A percentile compares a stretch with the other conserved stretches of the same genome.
Evolutionary conservation across 2,888 invertebrate genomes (phyloP).

Genomic region (Drosophila anceps): DNA sequence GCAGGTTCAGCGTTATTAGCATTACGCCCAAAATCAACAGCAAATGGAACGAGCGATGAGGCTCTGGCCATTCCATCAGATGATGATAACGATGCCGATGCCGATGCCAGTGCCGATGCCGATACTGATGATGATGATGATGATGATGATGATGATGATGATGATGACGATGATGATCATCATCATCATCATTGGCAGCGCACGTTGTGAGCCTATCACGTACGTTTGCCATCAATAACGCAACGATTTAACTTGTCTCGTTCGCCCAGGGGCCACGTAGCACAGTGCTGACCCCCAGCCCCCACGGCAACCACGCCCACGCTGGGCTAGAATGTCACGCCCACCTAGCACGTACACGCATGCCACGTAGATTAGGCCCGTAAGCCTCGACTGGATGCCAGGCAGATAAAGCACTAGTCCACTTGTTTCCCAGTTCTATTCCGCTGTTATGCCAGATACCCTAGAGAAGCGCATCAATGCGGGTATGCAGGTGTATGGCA

Average conservation of each 20-base stretch:
- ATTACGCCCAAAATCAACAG: constrained; percentile 44
- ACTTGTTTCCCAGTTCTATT: constrained; percentile 23
- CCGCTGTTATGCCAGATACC: constrained; percentile 10
- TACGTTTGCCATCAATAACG: constrained; percentile 81
- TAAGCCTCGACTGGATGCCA: constrained; percentile 52
- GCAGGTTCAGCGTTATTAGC: constrained; percentile 67
- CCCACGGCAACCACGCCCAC: not conserved
- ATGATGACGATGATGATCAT: no score
- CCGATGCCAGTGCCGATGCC: constrained; percentile 6
- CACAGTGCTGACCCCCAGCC: constrained; percentile 22
- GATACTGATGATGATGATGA: constrained; percentile 9
- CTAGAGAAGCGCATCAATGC: not conserved
- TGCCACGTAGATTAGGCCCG: constrained; percentile 67
- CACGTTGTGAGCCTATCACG: constrained; percentile 78
- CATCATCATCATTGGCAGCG: constrained; percentile 54
- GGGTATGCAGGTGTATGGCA: not conserved
- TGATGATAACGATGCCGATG: constrained; percentile 11
- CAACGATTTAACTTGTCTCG: constrained; percentile 81
- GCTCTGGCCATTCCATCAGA: constrained; percentile 22
- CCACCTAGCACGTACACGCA: constrained; percentile 62
- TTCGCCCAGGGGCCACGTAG: constrained; percentile 70
- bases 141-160: constrained; percentile 22
- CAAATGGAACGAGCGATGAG: constrained; percentile 14
- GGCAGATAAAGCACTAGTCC: constrained; percentile 37
- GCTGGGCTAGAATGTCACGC: constrained; percentile 8